phyloP scores from a whole-genome alignment of 1,140 invertebrate genomes.

The Drosophila micromelanica region DNA sequence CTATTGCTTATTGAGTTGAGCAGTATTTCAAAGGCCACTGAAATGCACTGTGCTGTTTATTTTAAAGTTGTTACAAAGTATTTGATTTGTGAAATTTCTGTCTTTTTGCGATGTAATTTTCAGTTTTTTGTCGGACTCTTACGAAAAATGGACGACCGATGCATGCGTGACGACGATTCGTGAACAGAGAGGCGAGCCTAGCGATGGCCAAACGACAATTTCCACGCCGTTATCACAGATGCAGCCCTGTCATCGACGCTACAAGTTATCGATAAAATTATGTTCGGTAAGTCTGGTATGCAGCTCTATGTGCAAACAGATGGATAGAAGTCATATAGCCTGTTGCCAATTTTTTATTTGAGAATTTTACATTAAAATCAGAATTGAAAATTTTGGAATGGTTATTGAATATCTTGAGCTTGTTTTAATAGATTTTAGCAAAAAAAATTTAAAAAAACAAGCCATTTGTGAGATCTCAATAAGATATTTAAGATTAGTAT shows the following conservation, averaged over 20 bases:
- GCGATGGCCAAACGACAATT: slow-evolving; percentile 18
- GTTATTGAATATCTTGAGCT: too few relatives aligned
- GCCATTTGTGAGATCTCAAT: not conserved
- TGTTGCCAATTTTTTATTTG: too few relatives aligned
- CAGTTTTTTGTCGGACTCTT: slow-evolving; percentile 63
- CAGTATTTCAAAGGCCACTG: slow-evolving; percentile 79
- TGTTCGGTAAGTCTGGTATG: not conserved
- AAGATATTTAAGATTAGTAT: not conserved
- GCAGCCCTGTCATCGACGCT: slow-evolving; percentile 9
- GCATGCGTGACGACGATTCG: slow-evolving; percentile 64
- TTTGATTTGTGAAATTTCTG: slow-evolving; percentile 39
- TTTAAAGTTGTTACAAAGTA: slow-evolving; percentile 24
- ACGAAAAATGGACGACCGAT: slow-evolving; percentile 74
- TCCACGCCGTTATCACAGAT: slow-evolving; percentile 19
- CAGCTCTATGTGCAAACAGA: not conserved
- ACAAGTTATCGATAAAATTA: slow-evolving; percentile 5
- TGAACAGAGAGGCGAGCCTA: slow-evolving; percentile 32
- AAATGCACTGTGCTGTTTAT: slow-evolving; percentile 64
- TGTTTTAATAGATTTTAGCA: too few relatives aligned
- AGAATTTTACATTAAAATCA: too few relatives aligned
- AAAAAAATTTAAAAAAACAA: too few relatives aligned
- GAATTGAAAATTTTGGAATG: too few relatives aligned
- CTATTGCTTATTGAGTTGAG: slow-evolving; percentile 67
- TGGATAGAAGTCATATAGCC: too few relatives aligned
- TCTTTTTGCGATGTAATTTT: slow-evolving; percentile 61